These are phyloP conservation scores for Odocoileus hemionus DNA, from an alignment of 2,113 vertebrate genomes.

Conservation along the genomic window DNA sequence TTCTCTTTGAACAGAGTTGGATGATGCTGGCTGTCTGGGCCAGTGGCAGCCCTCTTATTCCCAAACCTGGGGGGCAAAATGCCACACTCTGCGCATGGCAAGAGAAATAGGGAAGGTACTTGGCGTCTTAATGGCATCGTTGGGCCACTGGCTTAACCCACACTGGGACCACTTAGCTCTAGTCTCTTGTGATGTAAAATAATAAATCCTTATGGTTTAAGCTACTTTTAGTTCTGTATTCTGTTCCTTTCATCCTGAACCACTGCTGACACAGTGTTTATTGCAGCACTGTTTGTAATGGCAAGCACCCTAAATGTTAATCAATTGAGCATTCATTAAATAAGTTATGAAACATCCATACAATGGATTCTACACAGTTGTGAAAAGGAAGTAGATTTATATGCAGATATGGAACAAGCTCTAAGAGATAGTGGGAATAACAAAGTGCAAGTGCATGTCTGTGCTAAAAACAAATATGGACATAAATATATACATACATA, in stretches of 20 bases:
- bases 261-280: not conserved
- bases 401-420: not conserved
- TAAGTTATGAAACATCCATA: not conserved
- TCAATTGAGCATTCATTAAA: not conserved
- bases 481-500: not conserved
- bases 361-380: not conserved
- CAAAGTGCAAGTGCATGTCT: not conserved
- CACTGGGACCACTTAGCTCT: not conserved
- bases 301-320: not conserved
- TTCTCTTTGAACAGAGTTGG: not conserved
- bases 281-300: not conserved
- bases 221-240: not conserved
- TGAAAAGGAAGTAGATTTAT: not conserved
- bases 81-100: not conserved
- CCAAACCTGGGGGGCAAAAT: not conserved
- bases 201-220: not conserved
- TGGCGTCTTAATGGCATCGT: not conserved
- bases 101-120: not conserved
- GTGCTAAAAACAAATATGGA: not conserved
- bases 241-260: not conserved
- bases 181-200: not conserved
- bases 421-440: not conserved
- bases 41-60: not conserved
- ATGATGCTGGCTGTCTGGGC: not conserved
- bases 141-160: not conserved